Conservation (phyloP, 2,113 vertebrate genomes). For the Sander vitreus region DNA sequence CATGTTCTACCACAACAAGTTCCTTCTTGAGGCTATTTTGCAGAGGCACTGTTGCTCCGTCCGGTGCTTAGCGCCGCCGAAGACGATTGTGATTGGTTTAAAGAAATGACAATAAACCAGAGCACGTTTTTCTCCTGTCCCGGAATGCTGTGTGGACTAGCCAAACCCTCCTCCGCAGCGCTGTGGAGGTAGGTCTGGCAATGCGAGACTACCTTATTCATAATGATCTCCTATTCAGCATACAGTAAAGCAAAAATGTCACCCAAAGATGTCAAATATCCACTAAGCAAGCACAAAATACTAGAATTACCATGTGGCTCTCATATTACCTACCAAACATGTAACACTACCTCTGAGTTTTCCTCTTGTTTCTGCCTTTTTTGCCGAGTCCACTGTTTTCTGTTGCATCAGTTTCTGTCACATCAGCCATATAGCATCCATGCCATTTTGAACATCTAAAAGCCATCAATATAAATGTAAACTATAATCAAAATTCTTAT, state of each 20-base stretch:
- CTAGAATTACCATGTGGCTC: conserved; percentile 20
- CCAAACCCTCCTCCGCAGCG: no score
- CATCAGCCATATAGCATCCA: conserved; percentile 31
- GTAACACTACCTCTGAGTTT: conserved; percentile 38
- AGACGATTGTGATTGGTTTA: no score
- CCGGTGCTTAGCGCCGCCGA: no score
- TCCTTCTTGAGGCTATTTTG: no score
- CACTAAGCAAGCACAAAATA: conserved; percentile 40
- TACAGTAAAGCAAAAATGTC: conserved; percentile 14
- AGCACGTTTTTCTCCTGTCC: no score
- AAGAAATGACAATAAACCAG: no score
- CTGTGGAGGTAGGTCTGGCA: no score
- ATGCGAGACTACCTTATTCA: neutral
- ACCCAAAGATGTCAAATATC: conserved; percentile 22
- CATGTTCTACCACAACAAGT: no score
- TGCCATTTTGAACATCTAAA: conserved; percentile 24
- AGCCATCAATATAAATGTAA: conserved; percentile 1
- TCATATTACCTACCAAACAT: conserved; percentile 40
- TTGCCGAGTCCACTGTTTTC: conserved; percentile 33
- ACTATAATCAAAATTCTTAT: neutral
- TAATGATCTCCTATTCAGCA: neutral
- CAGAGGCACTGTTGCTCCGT: no score
- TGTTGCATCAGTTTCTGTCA: conserved; percentile 34
- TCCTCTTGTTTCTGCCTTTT: neutral
- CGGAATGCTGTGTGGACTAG: no score